phyloP scores from a whole-genome alignment of 2,797 vertebrate genomes.

The Thamnophis elegans region DNA sequence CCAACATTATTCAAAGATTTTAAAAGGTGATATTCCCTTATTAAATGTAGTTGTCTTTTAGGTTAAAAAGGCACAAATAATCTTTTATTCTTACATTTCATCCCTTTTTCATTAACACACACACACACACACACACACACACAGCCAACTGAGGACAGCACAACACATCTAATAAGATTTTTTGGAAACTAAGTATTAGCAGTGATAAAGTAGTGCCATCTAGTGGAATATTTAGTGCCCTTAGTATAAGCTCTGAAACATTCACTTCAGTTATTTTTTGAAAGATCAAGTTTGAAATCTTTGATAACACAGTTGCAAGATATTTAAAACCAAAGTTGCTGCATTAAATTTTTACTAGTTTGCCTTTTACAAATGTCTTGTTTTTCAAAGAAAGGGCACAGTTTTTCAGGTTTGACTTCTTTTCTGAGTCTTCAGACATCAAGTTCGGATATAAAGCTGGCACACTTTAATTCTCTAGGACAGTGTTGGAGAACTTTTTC shows the following conservation, averaged over 20 bases:
- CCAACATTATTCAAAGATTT: neutral
- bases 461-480: neutral
- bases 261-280: neutral
- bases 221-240: slow-evolving; percentile 2
- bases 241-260: neutral
- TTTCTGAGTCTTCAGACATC: neutral
- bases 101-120: neutral
- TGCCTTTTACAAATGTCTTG: neutral
- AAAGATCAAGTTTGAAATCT: neutral
- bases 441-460: neutral
- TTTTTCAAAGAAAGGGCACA: neutral
- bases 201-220: neutral
- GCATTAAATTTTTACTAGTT: neutral
- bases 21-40: neutral
- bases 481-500: too few species aligned
- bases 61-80: neutral
- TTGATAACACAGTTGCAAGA: neutral
- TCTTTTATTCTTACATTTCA: neutral
- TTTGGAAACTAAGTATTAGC: neutral
- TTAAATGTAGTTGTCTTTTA: neutral
- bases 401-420: neutral
- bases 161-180: neutral
- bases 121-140: neutral
- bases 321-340: neutral
- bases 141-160: neutral